A percentile compares a stretch with the other conserved stretches of the same genome.
phyloP scores from a whole-genome alignment of 2,113 vertebrate genomes.

The Caloenas nicobarica region DNA sequence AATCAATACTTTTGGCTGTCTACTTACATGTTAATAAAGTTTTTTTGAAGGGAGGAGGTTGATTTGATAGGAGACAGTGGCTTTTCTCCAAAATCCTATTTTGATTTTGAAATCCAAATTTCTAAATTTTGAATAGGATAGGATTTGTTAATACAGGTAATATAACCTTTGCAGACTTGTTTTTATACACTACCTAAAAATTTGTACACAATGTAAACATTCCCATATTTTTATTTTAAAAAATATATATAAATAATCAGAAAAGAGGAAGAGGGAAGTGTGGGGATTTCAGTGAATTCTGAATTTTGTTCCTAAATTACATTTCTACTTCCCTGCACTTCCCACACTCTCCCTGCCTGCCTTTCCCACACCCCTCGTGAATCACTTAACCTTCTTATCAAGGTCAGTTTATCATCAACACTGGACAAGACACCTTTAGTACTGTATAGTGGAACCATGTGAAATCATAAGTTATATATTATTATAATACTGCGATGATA shows the following conservation, averaged over 20 bases:
- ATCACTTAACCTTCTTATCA: background rate
- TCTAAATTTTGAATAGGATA: background rate
- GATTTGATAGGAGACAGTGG: background rate
- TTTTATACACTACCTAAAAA: background rate
- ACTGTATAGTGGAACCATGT: background rate
- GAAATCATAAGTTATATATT: background rate
- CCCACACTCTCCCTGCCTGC: no score
- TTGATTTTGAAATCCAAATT: background rate
- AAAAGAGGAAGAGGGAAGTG: background rate
- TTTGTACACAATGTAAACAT: background rate
- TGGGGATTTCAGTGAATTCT: background rate
- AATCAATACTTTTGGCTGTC: constrained; percentile 38
- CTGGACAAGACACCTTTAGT: background rate
- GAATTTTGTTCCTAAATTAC: background rate
- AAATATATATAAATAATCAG: background rate
- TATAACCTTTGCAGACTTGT: background rate
- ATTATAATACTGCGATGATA: background rate
- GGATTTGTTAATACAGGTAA: background rate
- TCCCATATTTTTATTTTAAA: background rate
- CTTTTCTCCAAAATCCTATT: background rate
- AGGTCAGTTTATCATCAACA: background rate
- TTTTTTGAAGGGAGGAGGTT: background rate
- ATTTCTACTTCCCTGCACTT: background rate
- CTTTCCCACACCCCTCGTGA: background rate
- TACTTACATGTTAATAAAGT: constrained; percentile 34